phyloP scores from a whole-genome alignment of 2,797 vertebrate species.

The Serranus cabrilla region DNA sequence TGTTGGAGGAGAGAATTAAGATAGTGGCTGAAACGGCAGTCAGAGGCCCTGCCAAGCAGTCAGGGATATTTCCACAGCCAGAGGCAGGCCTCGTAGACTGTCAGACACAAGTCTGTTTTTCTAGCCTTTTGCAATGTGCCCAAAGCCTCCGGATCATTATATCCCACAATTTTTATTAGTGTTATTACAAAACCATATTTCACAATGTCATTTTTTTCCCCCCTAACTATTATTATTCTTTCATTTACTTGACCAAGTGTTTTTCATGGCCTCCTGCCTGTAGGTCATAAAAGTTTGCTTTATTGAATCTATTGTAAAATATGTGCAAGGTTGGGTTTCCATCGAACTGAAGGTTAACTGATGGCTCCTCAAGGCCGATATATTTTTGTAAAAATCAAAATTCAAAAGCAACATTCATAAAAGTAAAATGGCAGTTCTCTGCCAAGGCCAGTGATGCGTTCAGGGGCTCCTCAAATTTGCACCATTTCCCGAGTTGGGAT shows the following conservation, averaged over 20 bases:
- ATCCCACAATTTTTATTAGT: conserved; percentile 75
- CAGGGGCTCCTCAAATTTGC: too few relatives aligned
- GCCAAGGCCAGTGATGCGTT: too few relatives aligned
- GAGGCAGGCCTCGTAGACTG: conserved; percentile 58
- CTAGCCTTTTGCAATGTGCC: conserved; percentile 56
- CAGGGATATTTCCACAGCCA: conserved; percentile 77
- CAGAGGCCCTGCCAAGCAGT: conserved; percentile 67
- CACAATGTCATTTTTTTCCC: conserved; percentile 70
- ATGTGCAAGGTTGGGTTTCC: conserved; percentile 64
- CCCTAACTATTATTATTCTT: conserved; percentile 74
- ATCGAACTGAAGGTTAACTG: conserved; percentile 47
- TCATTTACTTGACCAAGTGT: conserved; percentile 74
- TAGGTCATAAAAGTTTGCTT: conserved; percentile 76
- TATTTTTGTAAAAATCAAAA: conserved; percentile 30
- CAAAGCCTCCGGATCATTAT: conserved; percentile 77
- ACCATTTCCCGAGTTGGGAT: too few relatives aligned
- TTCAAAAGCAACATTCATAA: conserved; percentile 43
- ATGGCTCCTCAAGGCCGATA: conserved; percentile 55
- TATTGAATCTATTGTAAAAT: conserved; percentile 76
- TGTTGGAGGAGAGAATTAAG: conserved; percentile 83
- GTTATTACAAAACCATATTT: conserved; percentile 81
- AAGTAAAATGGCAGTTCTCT: not conserved
- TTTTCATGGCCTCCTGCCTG: conserved; percentile 78
- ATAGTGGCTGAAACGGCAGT: conserved; percentile 74
- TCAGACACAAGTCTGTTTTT: conserved; percentile 75